These are phyloP conservation scores for Hipposideros armiger DNA, from an alignment of 2,113 vertebrate species.

Conservation along the genomic window DNA sequence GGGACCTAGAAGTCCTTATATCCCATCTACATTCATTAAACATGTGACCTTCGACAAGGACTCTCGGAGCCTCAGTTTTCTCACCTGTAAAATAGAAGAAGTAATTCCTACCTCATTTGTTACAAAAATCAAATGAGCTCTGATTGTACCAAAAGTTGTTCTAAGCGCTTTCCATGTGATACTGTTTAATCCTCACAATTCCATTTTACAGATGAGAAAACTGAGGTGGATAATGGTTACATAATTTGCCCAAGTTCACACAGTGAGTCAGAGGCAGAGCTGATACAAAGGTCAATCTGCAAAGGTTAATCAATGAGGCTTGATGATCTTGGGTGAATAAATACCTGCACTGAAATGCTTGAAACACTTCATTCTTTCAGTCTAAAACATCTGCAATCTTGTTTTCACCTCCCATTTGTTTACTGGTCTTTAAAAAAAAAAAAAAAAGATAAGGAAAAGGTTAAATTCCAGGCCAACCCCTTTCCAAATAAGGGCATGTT, in stretches of 20 bases:
- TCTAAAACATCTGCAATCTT: neutral
- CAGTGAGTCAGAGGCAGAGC: neutral
- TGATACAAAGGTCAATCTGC: neutral
- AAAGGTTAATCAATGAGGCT: neutral
- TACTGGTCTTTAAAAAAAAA: neutral
- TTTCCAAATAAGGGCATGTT: neutral
- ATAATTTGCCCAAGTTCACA: neutral
- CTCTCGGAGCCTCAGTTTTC: neutral
- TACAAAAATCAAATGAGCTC: neutral
- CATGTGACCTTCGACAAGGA: neutral
- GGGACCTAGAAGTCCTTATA: neutral
- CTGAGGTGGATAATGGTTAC: neutral
- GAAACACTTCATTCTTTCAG: neutral
- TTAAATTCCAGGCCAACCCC: conserved; percentile 22
- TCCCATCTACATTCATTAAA: neutral
- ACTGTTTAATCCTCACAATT: neutral
- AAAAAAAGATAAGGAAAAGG: conserved; percentile 19
- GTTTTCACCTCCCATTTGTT: neutral
- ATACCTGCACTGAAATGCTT: neutral
- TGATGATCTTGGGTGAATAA: neutral
- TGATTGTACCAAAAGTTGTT: neutral
- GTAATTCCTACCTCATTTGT: neutral
- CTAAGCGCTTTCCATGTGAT: neutral
- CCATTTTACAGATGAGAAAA: neutral
- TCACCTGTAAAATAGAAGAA: neutral